Evolutionary conservation across 2,113 vertebrate species (phyloP).

Genomic region (Sigmodon hispidus): DNA sequence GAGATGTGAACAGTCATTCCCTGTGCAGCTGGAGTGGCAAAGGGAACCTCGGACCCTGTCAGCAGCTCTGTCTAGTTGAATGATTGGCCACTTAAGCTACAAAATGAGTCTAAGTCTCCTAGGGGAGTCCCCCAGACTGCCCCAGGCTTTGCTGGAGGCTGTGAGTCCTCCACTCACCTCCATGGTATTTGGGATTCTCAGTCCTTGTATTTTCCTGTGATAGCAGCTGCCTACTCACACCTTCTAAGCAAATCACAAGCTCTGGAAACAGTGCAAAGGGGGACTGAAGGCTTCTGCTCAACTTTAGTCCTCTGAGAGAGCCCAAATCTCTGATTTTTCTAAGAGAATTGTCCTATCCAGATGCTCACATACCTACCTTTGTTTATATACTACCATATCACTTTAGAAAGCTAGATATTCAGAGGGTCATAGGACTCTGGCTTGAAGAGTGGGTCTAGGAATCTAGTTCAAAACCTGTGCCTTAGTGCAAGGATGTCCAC

Average conservation of each 20-base stretch:
- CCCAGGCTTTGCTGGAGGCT: background rate
- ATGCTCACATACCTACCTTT: rapidly evolving
- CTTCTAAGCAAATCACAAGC: background rate
- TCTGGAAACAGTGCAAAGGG: rapidly evolving
- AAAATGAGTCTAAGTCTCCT: background rate
- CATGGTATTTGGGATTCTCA: rapidly evolving
- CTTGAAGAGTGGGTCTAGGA: background rate
- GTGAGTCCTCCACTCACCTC: background rate
- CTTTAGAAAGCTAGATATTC: background rate
- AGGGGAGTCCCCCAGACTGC: background rate
- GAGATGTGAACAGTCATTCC: background rate
- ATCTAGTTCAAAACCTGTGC: background rate
- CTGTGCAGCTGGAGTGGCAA: background rate
- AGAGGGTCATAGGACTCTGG: rapidly evolving
- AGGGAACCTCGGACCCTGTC: background rate
- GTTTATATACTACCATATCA: too few relatives aligned
- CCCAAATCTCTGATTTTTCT: background rate
- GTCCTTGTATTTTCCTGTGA: background rate
- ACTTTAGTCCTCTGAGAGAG: too few relatives aligned
- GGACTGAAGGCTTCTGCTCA: background rate
- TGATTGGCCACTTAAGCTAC: background rate
- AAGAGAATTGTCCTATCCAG: background rate
- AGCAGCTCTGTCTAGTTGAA: constrained; percentile 25
- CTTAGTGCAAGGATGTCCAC: background rate
- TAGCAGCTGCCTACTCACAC: too few relatives aligned